Conservation (phyloP, 2,113 vertebrate genomes). For the Bubo bubo region DNA sequence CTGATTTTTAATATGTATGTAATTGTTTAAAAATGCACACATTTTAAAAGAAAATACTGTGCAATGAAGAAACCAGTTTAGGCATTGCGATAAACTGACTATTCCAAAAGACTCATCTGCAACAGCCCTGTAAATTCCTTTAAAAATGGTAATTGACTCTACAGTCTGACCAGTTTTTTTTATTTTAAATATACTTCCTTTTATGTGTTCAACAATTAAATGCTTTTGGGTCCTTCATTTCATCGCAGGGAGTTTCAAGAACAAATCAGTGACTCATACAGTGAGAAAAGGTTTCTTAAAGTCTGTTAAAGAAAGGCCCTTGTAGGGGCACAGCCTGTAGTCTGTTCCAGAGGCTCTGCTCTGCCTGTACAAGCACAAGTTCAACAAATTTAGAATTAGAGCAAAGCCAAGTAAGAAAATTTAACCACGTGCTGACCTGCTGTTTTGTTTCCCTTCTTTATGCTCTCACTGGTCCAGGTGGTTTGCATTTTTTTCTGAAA, state of each 20-base stretch:
- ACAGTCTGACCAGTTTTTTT: constrained; percentile 92
- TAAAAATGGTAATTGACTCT: constrained; percentile 86
- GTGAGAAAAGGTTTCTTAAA: constrained; percentile 43
- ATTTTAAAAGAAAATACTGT: constrained; percentile 84
- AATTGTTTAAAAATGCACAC: constrained; percentile 84
- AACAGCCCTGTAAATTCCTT: constrained; percentile 92
- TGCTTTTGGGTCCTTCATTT: constrained; percentile 85
- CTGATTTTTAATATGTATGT: constrained; percentile 89
- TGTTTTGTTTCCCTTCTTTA: constrained; percentile 56
- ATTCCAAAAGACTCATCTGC: constrained; percentile 84
- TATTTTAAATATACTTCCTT: constrained; percentile 96
- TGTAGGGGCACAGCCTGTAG: not conserved
- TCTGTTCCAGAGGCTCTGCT: not conserved
- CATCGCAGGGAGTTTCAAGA: constrained; percentile 59
- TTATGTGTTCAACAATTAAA: constrained; percentile 93
- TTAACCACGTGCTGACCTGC: not conserved
- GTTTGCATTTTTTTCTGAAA: constrained; percentile 23
- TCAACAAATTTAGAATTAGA: not conserved
- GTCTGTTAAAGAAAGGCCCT: constrained; percentile 30
- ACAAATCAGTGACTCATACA: constrained; percentile 31
- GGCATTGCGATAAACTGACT: constrained; percentile 85
- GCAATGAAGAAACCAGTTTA: constrained; percentile 82
- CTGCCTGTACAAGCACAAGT: not conserved
- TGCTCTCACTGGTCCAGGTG: constrained; percentile 20
- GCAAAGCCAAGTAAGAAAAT: not conserved